Conservation (phyloP, 1,140 invertebrate species). For the Maconellicoccus hirsutus region DNA sequence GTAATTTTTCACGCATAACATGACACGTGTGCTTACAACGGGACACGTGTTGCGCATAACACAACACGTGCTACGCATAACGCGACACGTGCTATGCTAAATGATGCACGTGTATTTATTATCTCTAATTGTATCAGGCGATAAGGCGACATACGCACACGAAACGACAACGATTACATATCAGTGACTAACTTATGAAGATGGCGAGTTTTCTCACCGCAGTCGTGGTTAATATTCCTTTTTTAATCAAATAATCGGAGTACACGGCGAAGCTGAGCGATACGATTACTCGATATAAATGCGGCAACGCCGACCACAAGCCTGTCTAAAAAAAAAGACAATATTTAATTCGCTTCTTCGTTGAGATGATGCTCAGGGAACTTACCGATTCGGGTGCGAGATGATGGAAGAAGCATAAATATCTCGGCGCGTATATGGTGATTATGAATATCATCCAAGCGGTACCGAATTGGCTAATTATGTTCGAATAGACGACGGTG, state of each 20-base stretch:
- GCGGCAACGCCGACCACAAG: not conserved
- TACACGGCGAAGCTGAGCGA: not conserved
- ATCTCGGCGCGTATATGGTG: not conserved
- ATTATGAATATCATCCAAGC: not conserved
- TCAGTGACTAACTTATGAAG: constrained; percentile 2
- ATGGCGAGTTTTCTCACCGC: not conserved
- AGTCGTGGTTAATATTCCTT: not conserved
- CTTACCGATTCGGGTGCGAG: not conserved
- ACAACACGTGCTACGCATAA: too few relatives aligned
- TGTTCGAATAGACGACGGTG: not conserved
- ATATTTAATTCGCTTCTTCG: too few relatives aligned
- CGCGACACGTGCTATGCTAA: too few relatives aligned
- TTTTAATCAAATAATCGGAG: not conserved
- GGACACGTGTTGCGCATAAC: too few relatives aligned
- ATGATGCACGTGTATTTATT: too few relatives aligned
- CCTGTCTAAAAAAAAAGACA: not conserved
- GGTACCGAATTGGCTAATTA: not conserved
- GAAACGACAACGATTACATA: too few relatives aligned
- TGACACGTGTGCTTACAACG: too few relatives aligned
- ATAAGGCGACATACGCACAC: too few relatives aligned
- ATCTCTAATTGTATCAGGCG: too few relatives aligned
- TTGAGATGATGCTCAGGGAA: too few relatives aligned
- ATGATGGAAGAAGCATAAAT: not conserved
- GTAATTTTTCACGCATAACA: too few relatives aligned
- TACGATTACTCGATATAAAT: not conserved